phyloP scores from a whole-genome alignment of 2,113 vertebrate species.

The Origma solitaria region DNA sequence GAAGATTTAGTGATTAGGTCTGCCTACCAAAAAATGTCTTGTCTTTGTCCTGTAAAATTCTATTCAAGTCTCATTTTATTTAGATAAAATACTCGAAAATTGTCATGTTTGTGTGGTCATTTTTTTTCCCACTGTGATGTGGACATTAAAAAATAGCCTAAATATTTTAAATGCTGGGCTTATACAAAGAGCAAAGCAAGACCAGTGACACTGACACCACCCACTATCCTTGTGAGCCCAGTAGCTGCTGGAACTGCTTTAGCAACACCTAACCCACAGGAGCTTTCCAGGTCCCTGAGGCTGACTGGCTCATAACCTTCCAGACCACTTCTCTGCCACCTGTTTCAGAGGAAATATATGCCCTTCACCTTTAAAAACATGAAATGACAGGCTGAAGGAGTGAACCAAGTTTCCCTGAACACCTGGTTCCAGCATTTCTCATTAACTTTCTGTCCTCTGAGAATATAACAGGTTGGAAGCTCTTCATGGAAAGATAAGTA shows the following conservation, averaged over 20 bases:
- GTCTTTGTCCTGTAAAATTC: background rate
- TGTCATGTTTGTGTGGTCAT: background rate
- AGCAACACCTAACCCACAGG: background rate
- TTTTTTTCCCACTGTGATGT: background rate
- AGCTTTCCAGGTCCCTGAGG: background rate
- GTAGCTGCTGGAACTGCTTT: background rate
- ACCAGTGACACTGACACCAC: background rate
- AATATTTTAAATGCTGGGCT: background rate
- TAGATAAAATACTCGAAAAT: background rate
- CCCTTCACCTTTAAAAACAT: background rate
- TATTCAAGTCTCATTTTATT: background rate
- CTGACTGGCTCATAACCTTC: background rate
- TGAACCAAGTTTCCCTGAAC: background rate
- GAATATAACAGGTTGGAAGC: background rate
- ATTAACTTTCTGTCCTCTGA: background rate
- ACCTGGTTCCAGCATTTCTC: background rate
- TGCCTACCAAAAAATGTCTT: background rate
- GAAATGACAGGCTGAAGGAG: background rate
- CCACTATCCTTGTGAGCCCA: rapidly evolving
- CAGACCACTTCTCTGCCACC: background rate
- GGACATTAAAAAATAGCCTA: background rate
- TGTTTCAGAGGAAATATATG: background rate
- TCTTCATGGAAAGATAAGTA: background rate
- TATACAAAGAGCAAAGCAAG: background rate
- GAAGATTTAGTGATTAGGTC: background rate